Evolutionary conservation across 1,140 invertebrate species (phyloP), one percentile per base, ranked within the genome.

Genomic region (Ceratosolen fusciceps): DNA sequence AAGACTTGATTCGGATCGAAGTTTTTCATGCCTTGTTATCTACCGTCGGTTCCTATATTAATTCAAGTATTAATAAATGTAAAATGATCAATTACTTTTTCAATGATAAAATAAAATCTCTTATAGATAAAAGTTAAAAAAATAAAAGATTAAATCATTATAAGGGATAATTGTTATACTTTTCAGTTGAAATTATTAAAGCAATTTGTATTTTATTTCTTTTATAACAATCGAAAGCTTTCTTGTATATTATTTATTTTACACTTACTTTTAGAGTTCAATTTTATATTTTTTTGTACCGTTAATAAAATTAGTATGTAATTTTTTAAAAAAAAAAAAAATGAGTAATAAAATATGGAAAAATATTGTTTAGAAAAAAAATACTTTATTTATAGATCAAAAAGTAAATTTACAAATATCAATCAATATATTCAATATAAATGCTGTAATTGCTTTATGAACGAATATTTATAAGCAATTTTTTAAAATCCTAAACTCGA

Each of bases 1-100:
- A 74, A 56, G 75, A 77, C 75, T 47, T 52, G 47, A 26, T 65
- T 65, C 58, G 19, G 21, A 62, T 65, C 4, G 67, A 75, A 19
- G 47, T 52, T 67, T 34, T 76, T 43, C 39, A 68, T 68, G 10
- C 37, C n/a, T 43, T 34, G 34, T 37, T 62, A 1, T 8, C 16
- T 62, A 24, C 5, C n/a, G 14, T 34, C 1, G 29, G 5, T 34
- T 37, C 26, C n/a, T 62, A 34, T 12, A 31, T 34, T n/a, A n/a
- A n/a, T n/a, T 24, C 8, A 56, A 56, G 54, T n/a, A n/a, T n/a
- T n/a, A n/a, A 56, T 52, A 52, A 52, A 52, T 52, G 2, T 52
- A 52, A 52, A 16, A 21, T 3, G 19, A 52, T 12, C 24, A 56
- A 56, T 56, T 56, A 8, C 54, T 24, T 56, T 24, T 24, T 24